Evolutionary conservation across 2,113 vertebrate genomes (phyloP), one percentile per base, ranked within the genome.

Genomic region (Amia ocellicauda): DNA sequence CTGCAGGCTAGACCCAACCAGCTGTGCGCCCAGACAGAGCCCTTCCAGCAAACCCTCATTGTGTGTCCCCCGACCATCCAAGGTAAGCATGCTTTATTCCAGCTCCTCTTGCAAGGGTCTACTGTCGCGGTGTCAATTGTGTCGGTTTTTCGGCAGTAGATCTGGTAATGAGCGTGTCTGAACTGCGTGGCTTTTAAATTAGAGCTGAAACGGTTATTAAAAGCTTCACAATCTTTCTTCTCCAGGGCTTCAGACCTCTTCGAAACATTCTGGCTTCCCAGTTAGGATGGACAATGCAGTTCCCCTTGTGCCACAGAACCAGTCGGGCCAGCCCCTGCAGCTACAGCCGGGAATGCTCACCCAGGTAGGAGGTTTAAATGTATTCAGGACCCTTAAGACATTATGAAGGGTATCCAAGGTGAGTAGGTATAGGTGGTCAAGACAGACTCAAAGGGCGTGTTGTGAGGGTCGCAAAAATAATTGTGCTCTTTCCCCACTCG

Each of bases 21-120:
- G 85, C 93, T 98, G 74, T 98, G 96, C 63, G 80, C 92, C 2
- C 96, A 98, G 80, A 86, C 93, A 0, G 96, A 98, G 58, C 96
- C 96, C 20, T 98, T 97, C 88, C 96, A 98, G 73, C 96, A 98
- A 64, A 98, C 96, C 0, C 96, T 99, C 80, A 99, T 99, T 22
- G 96, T 99, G 5, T 99, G 96, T 71, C 96, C 96, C 42, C 93
- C 96, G 58, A 91, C 95, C 80, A 96, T 99, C 74, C 96, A 98
- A 76, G 94, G 96, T 98, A 82, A 90, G 89, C 10, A 10, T 5
- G 0, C 19, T 52, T 7, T 19, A 9, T 24, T 22, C 17, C 20
- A 14, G 50, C 27, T 22, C 19, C 20, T 16, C 20, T 17, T 23
- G 45, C 43, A 31, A 4, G 13, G 20, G 45, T 51, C 53, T 49